These are phyloP conservation scores for Hydriomena furcata DNA, from an alignment of 2,888 invertebrate genomes.

Conservation along the genomic window DNA sequence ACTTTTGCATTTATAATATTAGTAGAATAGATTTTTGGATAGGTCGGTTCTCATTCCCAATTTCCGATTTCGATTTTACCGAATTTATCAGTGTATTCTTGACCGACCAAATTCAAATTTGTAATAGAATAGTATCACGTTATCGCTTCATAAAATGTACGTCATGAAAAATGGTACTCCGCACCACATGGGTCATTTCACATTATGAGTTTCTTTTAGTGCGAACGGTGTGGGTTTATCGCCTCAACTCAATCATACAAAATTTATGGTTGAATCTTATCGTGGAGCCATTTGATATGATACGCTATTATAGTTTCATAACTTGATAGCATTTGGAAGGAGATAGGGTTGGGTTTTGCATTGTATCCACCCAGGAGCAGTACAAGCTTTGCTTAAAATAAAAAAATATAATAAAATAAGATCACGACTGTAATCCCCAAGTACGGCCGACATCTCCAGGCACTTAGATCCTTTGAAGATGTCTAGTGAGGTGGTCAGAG, in stretches of 20 bases:
- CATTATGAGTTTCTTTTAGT: slow-evolving; percentile 35
- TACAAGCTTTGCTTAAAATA: no score
- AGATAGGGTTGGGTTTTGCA: not conserved
- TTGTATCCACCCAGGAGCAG: no score
- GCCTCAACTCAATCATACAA: slow-evolving; percentile 18
- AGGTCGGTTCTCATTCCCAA: no score
- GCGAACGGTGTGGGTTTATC: slow-evolving; percentile 20
- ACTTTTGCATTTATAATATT: no score
- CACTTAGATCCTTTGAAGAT: no score
- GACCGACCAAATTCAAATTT: slow-evolving; percentile 15
- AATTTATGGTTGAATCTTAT: slow-evolving; percentile 21
- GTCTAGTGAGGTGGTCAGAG: no score
- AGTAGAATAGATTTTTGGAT: no score
- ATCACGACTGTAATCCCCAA: no score
- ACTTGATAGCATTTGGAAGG: not conserved
- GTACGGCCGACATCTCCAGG: no score
- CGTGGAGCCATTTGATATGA: slow-evolving; percentile 9
- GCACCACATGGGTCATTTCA: slow-evolving; percentile 47
- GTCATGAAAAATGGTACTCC: slow-evolving; percentile 48
- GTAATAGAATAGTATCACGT: slow-evolving; percentile 46
- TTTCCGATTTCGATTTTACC: no score
- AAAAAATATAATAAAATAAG: no score
- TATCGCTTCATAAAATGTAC: slow-evolving; percentile 55
- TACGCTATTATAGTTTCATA: slow-evolving; percentile 9
- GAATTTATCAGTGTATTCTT: not conserved